Evolutionary conservation across 2,113 vertebrate genomes (phyloP).

Genomic region (Prochilodus magdalenae): DNA sequence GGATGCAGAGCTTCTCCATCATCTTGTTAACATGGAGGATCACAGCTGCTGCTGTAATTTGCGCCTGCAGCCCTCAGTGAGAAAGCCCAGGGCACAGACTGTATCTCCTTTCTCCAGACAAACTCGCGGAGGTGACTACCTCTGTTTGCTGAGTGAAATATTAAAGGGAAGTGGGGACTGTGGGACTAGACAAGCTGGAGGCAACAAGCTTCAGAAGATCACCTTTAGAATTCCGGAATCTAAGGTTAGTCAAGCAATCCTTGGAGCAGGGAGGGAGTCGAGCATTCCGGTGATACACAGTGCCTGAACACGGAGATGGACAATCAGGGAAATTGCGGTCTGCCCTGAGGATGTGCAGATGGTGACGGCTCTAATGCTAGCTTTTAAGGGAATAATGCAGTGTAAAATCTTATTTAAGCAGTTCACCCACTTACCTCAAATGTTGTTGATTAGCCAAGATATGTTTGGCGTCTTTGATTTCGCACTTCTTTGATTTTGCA

Average conservation of each 20-base stretch:
- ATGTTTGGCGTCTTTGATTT: no score
- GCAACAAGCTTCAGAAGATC: neutral
- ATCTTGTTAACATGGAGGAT: slow-evolving; percentile 12
- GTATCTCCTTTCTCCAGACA: neutral
- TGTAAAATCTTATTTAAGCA: no score
- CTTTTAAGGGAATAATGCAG: neutral
- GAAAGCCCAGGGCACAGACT: neutral
- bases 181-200: neutral
- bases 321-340: neutral
- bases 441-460: no score
- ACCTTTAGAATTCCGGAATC: neutral
- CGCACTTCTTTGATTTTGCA: no score
- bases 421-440: no score
- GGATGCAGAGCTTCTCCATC: neutral
- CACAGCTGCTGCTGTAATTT: neutral
- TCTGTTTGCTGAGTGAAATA: neutral
- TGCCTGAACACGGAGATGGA: neutral
- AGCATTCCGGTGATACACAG: neutral
- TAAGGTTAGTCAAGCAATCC: neutral
- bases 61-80: neutral
- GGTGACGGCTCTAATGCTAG: neutral
- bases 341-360: neutral
- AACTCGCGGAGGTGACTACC: neutral
- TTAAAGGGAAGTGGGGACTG: neutral
- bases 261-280: neutral